Percentiles rank a stretch among this genome's conserved stretches.
Evolutionary conservation across 1,140 invertebrate species (phyloP).

Genomic region (Magallana angulata): DNA sequence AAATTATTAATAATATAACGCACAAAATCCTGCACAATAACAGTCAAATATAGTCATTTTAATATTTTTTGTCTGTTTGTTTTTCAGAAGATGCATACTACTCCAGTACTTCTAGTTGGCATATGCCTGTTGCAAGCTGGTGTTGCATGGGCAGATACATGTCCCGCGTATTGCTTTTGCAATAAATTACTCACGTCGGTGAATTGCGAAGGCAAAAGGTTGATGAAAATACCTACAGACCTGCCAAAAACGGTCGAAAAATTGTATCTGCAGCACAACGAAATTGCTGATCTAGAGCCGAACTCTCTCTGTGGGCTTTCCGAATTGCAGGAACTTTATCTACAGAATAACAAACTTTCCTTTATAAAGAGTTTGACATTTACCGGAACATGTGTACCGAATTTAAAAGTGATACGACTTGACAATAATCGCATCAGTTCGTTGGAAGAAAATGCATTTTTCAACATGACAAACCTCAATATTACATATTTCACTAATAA

Average conservation of each 20-base stretch:
- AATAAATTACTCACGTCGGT: conserved; percentile 61
- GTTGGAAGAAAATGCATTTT: conserved; percentile 55
- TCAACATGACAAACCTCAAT: conserved; percentile 46
- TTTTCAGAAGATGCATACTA: neutral
- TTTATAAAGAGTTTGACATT: conserved; percentile 54
- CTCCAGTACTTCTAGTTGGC: neutral
- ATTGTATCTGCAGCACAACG: conserved; percentile 65
- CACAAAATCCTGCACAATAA: too few relatives aligned
- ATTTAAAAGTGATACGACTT: conserved; percentile 49
- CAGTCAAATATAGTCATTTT: too few relatives aligned
- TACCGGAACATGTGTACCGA: conserved; percentile 37
- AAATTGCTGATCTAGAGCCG: conserved; percentile 45
- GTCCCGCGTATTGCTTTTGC: conserved; percentile 65
- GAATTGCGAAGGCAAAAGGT: conserved; percentile 65
- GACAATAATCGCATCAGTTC: conserved; percentile 56
- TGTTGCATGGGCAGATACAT: conserved; percentile 29
- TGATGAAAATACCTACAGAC: conserved; percentile 55
- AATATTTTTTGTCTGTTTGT: too few relatives aligned
- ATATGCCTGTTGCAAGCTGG: neutral
- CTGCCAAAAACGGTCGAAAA: conserved; percentile 62
- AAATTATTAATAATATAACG: too few relatives aligned
- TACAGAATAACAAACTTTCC: conserved; percentile 57
- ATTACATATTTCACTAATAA: conserved; percentile 59
- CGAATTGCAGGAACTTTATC: conserved; percentile 55
- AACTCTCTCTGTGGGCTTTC: conserved; percentile 49